Base-by-base conservation (phyloP, 2,797 vertebrate species). In the Hirundo rustica region DNA sequence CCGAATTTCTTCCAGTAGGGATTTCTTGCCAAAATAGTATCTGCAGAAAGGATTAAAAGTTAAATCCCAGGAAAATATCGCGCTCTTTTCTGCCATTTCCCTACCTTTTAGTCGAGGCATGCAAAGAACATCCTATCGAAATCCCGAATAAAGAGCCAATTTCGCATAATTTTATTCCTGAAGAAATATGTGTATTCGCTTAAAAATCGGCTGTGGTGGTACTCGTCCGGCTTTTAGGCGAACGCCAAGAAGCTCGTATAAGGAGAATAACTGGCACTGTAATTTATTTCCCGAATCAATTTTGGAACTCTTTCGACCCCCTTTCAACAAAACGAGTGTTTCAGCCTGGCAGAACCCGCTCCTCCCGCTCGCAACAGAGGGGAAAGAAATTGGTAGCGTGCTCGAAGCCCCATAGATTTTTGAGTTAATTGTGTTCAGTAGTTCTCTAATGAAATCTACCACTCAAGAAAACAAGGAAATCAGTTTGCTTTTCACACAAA, bases 401-500 rank as follows among this genome's bases (percentile, higher is more conserved):
- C 50, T 93, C 42, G 38, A 70, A 82, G 86, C 68, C 64, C 75
- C 84, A 64, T 47, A 47, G 86, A 76, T 95, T 92, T 92, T 92
- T 57, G 85, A 34, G 57, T 75, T 94, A 92, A 88, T 88, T 79
- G 90, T 70, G 47, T 64, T 84, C 42, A 26, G 71, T 82, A 42
- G 72, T 9, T 82, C 42, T 47, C 76, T 81, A 70, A 93, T 78
- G 91, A 89, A 83, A 94, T 42, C 60, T 34, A 54, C 66, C 64
- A 22, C 89, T 70, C 67, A 42, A 91, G 85, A 85, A 97, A 96
- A 94, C 91, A 89, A 89, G 91, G 54, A 94, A 90, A 89, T 78
- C 80, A 48, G 95, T 96, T 96, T 92, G 92, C 67, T 94, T 96
- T 96, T 96, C 85, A 23, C 94, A 85, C 93, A 76, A 95, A 96